Conservation (phyloP, 2,888 invertebrate genomes). For the Serripes groenlandicus region DNA sequence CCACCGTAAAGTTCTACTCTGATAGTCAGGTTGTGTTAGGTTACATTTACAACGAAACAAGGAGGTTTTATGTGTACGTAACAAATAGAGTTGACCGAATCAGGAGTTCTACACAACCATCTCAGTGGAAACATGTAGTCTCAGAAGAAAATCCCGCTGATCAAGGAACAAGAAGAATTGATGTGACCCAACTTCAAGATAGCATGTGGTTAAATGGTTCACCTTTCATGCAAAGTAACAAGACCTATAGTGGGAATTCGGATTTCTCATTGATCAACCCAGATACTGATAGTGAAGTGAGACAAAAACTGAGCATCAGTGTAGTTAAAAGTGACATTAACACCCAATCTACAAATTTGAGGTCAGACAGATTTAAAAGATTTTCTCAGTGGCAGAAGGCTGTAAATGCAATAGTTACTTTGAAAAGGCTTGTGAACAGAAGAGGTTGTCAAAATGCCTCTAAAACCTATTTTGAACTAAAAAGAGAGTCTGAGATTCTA, state of each 20-base stretch:
- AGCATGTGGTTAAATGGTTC: slow-evolving; percentile 60
- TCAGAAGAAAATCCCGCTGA: slow-evolving; percentile 63
- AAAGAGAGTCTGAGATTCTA: slow-evolving; percentile 32
- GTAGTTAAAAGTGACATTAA: slow-evolving; percentile 6
- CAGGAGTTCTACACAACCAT: slow-evolving; percentile 20
- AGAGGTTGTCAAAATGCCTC: neutral
- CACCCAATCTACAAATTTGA: neutral
- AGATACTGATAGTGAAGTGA: slow-evolving; percentile 37
- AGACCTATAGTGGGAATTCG: no score
- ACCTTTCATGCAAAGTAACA: neutral
- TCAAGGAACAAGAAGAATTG: slow-evolving; percentile 43
- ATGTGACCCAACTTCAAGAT: neutral
- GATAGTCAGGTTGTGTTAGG: slow-evolving; percentile 66
- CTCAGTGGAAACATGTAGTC: slow-evolving; percentile 61
- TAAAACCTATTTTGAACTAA: slow-evolving; percentile 23
- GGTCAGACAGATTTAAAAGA: slow-evolving; percentile 56
- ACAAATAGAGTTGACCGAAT: slow-evolving; percentile 34
- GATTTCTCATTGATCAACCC: slow-evolving; percentile 39
- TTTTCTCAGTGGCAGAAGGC: slow-evolving; percentile 25
- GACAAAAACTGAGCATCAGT: slow-evolving; percentile 15
- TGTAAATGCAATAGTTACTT: slow-evolving; percentile 23
- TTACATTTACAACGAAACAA: slow-evolving; percentile 59
- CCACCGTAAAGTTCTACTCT: neutral
- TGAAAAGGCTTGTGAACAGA: neutral
- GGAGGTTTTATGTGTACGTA: slow-evolving; percentile 65